Evolutionary conservation across 2,888 invertebrate species (phyloP).

Genomic region (Acronicta alni): DNA sequence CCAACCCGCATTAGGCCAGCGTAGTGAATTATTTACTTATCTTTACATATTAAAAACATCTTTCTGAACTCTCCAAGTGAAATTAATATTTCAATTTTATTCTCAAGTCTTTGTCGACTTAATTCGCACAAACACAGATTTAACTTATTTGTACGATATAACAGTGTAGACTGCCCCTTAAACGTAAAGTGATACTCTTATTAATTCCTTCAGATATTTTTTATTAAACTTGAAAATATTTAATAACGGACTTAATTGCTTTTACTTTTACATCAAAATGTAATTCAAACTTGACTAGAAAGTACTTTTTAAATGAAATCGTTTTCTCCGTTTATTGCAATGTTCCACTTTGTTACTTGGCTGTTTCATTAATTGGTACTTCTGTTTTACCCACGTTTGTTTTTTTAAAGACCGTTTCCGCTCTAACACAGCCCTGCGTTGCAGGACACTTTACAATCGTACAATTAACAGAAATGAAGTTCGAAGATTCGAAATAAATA

Average conservation of each 20-base stretch:
- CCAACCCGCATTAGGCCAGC: too few species aligned
- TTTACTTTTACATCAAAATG: slow-evolving; percentile 23
- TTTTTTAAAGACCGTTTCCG: too few species aligned
- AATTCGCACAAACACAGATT: slow-evolving; percentile 23
- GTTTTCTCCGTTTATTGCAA: slow-evolving; percentile 2
- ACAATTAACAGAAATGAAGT: too few species aligned
- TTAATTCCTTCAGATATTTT: slow-evolving; percentile 21
- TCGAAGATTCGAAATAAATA: too few species aligned
- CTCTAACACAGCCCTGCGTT: too few species aligned
- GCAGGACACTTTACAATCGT: too few species aligned
- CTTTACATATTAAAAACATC: too few species aligned
- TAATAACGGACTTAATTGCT: slow-evolving; percentile 32
- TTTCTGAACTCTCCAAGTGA: slow-evolving; percentile 12
- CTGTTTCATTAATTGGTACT: neutral
- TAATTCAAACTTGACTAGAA: slow-evolving; percentile 8
- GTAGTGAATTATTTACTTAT: too few species aligned
- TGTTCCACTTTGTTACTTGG: neutral
- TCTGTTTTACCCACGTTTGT: too few species aligned
- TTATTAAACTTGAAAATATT: slow-evolving; percentile 32
- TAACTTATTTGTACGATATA: slow-evolving; percentile 14
- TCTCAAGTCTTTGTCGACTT: slow-evolving; percentile 17
- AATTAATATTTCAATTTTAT: slow-evolving; percentile 20
- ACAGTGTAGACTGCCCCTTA: slow-evolving; percentile 14
- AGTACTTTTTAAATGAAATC: slow-evolving; percentile 10
- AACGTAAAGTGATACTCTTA: slow-evolving; percentile 7